A percentile compares a stretch with the other conserved stretches of the same genome.
phyloP scores from a whole-genome alignment of 2,888 invertebrate species.

The Drosophila leonis region DNA sequence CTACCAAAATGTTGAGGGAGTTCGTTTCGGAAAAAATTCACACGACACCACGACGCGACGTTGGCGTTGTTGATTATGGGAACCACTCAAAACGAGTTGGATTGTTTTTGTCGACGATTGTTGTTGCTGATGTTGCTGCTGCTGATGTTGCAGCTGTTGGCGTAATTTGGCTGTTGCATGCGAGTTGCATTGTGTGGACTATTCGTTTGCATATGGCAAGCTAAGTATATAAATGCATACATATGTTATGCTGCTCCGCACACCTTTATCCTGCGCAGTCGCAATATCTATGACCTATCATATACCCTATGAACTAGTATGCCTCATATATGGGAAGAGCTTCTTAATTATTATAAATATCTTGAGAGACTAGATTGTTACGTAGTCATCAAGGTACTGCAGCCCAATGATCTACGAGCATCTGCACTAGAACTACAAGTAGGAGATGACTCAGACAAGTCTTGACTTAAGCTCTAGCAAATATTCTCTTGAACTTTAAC shows the following conservation, averaged over 20 bases:
- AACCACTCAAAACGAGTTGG: conserved; percentile 75
- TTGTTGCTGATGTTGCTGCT: conserved; percentile 34
- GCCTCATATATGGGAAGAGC: neutral
- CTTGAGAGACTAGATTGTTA: too few relatives aligned
- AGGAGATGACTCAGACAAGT: too few relatives aligned
- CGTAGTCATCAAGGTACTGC: too few relatives aligned
- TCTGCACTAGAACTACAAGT: too few relatives aligned
- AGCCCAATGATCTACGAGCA: too few relatives aligned
- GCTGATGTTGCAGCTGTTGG: conserved; percentile 25
- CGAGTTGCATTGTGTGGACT: conserved; percentile 32
- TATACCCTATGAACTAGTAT: conserved; percentile 6
- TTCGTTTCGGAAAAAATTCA: conserved; percentile 64
- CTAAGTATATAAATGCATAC: neutral
- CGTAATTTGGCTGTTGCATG: conserved; percentile 57
- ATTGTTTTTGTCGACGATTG: conserved; percentile 44
- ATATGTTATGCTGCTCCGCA: neutral
- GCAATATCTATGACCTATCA: neutral
- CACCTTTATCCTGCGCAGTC: neutral
- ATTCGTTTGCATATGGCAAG: conserved; percentile 25
- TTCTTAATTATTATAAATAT: neutral
- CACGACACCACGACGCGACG: conserved; percentile 54
- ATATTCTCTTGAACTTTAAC: too few relatives aligned
- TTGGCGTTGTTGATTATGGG: conserved; percentile 68
- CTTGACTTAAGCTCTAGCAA: too few relatives aligned
- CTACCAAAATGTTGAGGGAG: conserved; percentile 53